Base-by-base conservation (phyloP, 2,797 vertebrate genomes). In the Cossypha caffra region DNA sequence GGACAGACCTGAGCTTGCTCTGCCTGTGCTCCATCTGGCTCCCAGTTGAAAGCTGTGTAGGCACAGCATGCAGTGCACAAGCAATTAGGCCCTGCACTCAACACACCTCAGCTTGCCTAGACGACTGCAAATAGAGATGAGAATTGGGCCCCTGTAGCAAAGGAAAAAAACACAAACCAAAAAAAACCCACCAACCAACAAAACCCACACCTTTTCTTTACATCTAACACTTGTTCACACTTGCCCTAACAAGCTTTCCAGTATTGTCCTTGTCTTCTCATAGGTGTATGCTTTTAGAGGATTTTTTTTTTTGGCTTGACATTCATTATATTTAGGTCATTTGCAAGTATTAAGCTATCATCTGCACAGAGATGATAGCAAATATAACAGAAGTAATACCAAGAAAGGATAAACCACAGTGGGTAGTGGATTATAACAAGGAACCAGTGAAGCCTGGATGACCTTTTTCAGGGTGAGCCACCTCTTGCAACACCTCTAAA, bases 1-100 rank as follows among this genome's bases (percentile, higher is more conserved):
- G 26, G 93, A 42, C 95, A 97, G 93, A 94, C 37, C 83, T 38
- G 24, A 95, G 86, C 90, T 90, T 92, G 90, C 86, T 92, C 54
- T 77, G 88, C 69, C 45, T 72, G 45, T 2, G 61, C 37, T 93
- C 82, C 11, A 9, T 37, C 86, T 91, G 84, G 81, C 90, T 96
- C 73, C 48, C 8, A 9, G 42, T 61, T 88, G 66, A 86, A 88
- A 94, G 82, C 61, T 51, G 55, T 61, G 69, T 11, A 43, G 69
- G 68, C 37, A 50, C 38, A 57, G 63, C 3, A 19, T 0, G 5
- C 64, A 38, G 26, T n/a, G 38, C 87, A 73, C 47, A 55, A 75
- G 62, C 38, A 93, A 75, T 84, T 9, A 54, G 51, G 24, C 18
- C 33, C 43, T 54, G 73, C 47, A 28, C 62, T 82, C 37, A 73